Evolutionary conservation across 2,113 vertebrate genomes (phyloP).

Genomic region (Catagonus wagneri): DNA sequence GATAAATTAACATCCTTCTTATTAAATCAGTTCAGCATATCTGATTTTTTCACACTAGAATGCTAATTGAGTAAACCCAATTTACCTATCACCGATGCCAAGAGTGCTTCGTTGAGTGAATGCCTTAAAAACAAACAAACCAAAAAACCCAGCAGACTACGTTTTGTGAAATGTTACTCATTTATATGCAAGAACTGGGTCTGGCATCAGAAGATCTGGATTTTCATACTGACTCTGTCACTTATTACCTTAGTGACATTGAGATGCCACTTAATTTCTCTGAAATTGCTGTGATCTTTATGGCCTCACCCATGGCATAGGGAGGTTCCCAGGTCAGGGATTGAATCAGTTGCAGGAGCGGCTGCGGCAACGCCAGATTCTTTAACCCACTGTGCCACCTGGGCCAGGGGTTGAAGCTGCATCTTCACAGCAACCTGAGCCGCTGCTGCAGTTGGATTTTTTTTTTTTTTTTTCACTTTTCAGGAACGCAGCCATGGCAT

Average conservation of each 20-base stretch:
- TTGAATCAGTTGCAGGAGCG: too few relatives aligned
- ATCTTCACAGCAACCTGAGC: too few relatives aligned
- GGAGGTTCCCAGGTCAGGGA: too few relatives aligned
- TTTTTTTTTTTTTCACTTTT: too few relatives aligned
- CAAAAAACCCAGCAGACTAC: conserved; percentile 8
- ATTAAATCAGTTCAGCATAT: conserved; percentile 38
- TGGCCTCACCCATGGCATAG: too few relatives aligned
- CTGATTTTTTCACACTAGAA: conserved; percentile 38
- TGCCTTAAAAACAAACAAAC: too few relatives aligned
- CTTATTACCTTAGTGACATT: neutral
- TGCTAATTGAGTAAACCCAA: conserved; percentile 45
- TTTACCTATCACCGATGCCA: conserved; percentile 46
- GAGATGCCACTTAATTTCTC: neutral
- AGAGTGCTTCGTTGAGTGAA: neutral
- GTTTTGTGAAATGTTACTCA: conserved; percentile 51
- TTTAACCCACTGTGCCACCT: too few relatives aligned
- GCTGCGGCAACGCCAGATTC: too few relatives aligned
- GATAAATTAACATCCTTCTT: conserved; percentile 60
- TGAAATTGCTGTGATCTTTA: neutral
- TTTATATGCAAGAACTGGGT: neutral
- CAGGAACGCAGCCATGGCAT: too few relatives aligned
- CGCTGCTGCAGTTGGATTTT: too few relatives aligned
- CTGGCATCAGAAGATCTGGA: neutral
- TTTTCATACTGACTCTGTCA: neutral
- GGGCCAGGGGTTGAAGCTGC: too few relatives aligned